Conservation (phyloP, 2,888 invertebrate genomes). For the Junonia oenone region DNA sequence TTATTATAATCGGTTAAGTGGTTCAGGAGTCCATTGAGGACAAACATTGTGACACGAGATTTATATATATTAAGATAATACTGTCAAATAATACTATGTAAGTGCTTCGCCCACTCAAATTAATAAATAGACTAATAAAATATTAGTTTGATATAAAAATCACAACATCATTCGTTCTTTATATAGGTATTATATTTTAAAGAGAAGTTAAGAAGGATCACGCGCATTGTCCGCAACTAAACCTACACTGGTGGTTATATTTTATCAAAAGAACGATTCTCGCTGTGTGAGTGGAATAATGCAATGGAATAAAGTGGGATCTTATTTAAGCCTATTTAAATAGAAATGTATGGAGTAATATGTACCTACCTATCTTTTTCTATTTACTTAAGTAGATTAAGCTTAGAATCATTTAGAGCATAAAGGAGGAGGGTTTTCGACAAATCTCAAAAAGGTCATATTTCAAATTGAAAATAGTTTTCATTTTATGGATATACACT, state of each 20-base stretch:
- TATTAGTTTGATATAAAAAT: neutral
- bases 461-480: too few relatives aligned
- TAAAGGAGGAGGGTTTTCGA: too few relatives aligned
- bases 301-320: neutral
- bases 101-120: too few relatives aligned
- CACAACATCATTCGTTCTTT: neutral
- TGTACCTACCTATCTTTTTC: too few relatives aligned
- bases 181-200: neutral
- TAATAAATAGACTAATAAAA: too few relatives aligned
- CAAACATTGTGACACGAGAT: too few relatives aligned
- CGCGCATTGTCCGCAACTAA: constrained; percentile 1
- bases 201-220: constrained; percentile 2
- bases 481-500: too few relatives aligned
- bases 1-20: too few relatives aligned
- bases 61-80: too few relatives aligned
- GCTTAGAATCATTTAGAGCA: neutral
- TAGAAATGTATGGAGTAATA: constrained; percentile 1
- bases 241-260: constrained; percentile 3
- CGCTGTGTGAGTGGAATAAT: neutral
- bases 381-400: neutral
- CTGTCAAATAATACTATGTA: too few relatives aligned
- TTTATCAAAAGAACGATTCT: constrained; percentile 14
- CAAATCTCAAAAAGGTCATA: too few relatives aligned
- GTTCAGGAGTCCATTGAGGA: too few relatives aligned
- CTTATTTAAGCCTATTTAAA: neutral